A percentile compares a stretch with the other conserved stretches of the same genome.
Evolutionary conservation across 64 coral and sea anemone genomes (phyloP).

Genomic region (Exaiptasia diaphana): DNA sequence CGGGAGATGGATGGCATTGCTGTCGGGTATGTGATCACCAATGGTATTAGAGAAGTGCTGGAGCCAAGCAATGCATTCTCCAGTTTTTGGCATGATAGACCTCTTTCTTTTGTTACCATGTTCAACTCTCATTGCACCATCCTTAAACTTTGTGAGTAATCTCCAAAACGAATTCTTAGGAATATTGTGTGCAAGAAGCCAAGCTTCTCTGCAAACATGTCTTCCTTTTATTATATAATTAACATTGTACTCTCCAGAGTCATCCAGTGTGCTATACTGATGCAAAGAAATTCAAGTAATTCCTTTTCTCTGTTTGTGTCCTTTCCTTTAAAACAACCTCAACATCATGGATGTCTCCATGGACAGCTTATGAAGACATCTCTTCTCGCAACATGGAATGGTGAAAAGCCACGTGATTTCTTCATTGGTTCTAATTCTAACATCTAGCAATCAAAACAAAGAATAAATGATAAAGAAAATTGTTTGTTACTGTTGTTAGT

Average conservation of each 20-base stretch:
- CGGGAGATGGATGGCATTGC: conserved; percentile 21
- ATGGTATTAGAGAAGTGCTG: conserved; percentile 20
- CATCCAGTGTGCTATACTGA: not conserved
- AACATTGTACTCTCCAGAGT: conserved; percentile 7
- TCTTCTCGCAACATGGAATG: not conserved
- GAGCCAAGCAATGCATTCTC: conserved; percentile 25
- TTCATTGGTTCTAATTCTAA: not conserved
- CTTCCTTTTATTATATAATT: not conserved
- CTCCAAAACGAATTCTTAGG: not conserved
- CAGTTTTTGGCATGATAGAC: not conserved
- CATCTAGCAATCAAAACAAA: too few relatives aligned
- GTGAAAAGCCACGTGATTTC: not conserved
- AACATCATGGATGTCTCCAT: not conserved
- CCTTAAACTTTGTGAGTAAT: conserved; percentile 3
- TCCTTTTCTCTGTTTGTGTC: conserved; percentile 1
- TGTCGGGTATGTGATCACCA: conserved; percentile 28
- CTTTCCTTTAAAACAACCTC: not conserved
- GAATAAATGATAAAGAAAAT: too few relatives aligned
- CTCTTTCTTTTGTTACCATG: conserved; percentile 53
- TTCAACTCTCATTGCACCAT: not conserved
- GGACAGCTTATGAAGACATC: not conserved
- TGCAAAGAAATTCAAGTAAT: not conserved
- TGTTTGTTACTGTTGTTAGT: not conserved
- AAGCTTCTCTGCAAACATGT: conserved; percentile 9
- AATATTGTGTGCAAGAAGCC: conserved; percentile 6